Percentiles rank a stretch among this genome's conserved stretches.
These are phyloP conservation scores for Austrolebias charrua DNA, from an alignment of 2,797 vertebrate genomes.

Conservation along the genomic window DNA sequence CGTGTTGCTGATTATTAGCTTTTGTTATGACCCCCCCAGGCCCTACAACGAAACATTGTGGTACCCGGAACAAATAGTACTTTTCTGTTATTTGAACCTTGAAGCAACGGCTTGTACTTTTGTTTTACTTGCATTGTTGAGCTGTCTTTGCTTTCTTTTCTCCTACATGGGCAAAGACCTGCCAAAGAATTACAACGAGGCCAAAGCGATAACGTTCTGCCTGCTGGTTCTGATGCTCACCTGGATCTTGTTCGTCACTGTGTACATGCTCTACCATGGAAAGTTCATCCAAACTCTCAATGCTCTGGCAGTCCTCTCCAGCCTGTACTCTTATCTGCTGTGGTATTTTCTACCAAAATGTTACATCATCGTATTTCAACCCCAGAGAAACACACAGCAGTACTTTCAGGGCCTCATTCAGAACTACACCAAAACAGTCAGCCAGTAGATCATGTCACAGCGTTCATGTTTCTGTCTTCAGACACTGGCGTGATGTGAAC, in stretches of 20 bases:
- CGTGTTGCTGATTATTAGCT: slow-evolving; percentile 49
- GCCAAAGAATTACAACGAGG: slow-evolving; percentile 89
- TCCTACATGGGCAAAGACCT: slow-evolving; percentile 89
- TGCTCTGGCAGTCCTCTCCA: slow-evolving; percentile 61
- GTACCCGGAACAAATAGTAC: slow-evolving; percentile 69
- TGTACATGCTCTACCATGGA: slow-evolving; percentile 48
- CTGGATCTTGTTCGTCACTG: slow-evolving; percentile 77
- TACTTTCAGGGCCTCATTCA: slow-evolving; percentile 87
- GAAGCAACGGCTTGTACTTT: slow-evolving; percentile 26
- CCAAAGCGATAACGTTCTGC: slow-evolving; percentile 86
- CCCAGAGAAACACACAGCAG: slow-evolving; percentile 81
- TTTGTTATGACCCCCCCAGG: slow-evolving; percentile 44
- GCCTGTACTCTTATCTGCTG: slow-evolving; percentile 76
- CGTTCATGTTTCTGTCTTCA: no score
- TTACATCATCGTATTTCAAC: slow-evolving; percentile 81
- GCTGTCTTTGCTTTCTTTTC: slow-evolving; percentile 77
- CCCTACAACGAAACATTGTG: slow-evolving; percentile 63
- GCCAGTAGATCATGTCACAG: slow-evolving; percentile 47
- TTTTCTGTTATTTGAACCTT: slow-evolving; percentile 65
- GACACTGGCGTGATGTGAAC: no score
- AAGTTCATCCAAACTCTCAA: slow-evolving; percentile 60
- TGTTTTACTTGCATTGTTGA: slow-evolving; percentile 26
- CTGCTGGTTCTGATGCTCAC: slow-evolving; percentile 80
- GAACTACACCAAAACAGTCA: slow-evolving; percentile 81
- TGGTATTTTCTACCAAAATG: slow-evolving; percentile 86